phyloP scores from a whole-genome alignment of 2,797 vertebrate genomes.

The Arrhamphus sclerolepis region DNA sequence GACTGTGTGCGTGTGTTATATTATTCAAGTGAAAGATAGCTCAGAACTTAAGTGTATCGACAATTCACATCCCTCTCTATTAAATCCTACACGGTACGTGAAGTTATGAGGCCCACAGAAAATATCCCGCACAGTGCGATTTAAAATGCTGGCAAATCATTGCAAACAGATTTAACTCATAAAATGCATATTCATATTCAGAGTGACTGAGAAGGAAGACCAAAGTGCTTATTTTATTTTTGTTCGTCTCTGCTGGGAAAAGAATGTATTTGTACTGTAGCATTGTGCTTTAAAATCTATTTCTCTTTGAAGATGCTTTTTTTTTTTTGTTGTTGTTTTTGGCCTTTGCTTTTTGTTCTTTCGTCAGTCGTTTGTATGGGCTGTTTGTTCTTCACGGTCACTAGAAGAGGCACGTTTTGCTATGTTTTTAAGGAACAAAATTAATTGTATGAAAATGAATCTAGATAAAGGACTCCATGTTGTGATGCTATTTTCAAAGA shows the following conservation, averaged over 20 bases:
- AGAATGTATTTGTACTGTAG: conserved; percentile 81
- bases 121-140: conserved; percentile 8
- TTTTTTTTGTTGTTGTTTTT: conserved; percentile 22
- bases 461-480: conserved; percentile 43
- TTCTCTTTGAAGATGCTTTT: conserved; percentile 65
- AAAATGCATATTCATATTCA: conserved; percentile 34
- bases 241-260: conserved; percentile 70
- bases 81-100: conserved; percentile 41
- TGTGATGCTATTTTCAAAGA: conserved; percentile 66
- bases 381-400: conserved; percentile 40
- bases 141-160: conserved; percentile 23
- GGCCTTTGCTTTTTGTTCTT: conserved; percentile 29
- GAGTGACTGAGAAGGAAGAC: conserved; percentile 83
- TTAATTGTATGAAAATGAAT: conserved; percentile 50
- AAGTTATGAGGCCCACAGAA: conserved; percentile 18
- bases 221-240: conserved; percentile 89
- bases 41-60: conserved; percentile 1
- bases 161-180: conserved; percentile 1
- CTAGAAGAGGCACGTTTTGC: conserved; percentile 41
- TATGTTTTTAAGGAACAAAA: conserved; percentile 58
- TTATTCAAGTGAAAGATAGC: conserved; percentile 8
- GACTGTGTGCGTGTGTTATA: too few species aligned
- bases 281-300: conserved; percentile 66
- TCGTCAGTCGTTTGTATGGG: conserved; percentile 47
- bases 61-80: conserved; percentile 15